Evolutionary conservation across 2,888 invertebrate species (phyloP), one percentile per base, ranked within the genome.

Genomic region (Malacosoma neustria): DNA sequence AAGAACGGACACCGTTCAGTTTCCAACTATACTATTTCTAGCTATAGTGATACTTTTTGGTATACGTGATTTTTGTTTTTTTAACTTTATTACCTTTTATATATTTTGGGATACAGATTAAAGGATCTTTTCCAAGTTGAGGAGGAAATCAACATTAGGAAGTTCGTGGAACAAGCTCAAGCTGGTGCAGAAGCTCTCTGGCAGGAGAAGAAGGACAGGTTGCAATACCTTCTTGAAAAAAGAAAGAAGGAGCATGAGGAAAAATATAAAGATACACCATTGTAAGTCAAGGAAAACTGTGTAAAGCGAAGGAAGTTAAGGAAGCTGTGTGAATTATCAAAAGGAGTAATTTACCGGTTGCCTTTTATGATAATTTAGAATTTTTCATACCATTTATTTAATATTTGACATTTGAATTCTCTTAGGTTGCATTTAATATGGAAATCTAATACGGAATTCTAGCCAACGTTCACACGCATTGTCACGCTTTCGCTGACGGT

Each of bases 121-220:
- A 51, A 55, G 41, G 66, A 73, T 3, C 49, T 91, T 1, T 63
- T 86, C 29, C 51, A 63, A 0, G 62, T 58, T 5, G 90, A 91
- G 56, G 88, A 89, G 52, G 73, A 82, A 11, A 56, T 51, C 1
- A 80, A 88, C 39, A 87, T 85, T 5, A 73, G 72, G 3, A 88
- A 88, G 61, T 80, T 90, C 11, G 76, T 88, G 4, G 77, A 77
- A n/a, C 65, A 75, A 41, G 86, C 84, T 0, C 89, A 88, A 45
- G 80, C 80, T 33, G 87, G 86, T 0, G 74, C 75, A 0, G 86
- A 77, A 3, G 58, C 64, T 0, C 55, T 79, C 22, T 79, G 88
- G 72, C 75, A 81, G 11, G 87, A 88, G 42, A 87, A 87, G 68
- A 73, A 77, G 42, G 65, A 65, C 1, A 63, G 81, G 1, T 75